These are phyloP conservation scores for Pangasius mekongensis DNA, from an alignment of 2,797 vertebrate genomes.

Conservation along the genomic window DNA sequence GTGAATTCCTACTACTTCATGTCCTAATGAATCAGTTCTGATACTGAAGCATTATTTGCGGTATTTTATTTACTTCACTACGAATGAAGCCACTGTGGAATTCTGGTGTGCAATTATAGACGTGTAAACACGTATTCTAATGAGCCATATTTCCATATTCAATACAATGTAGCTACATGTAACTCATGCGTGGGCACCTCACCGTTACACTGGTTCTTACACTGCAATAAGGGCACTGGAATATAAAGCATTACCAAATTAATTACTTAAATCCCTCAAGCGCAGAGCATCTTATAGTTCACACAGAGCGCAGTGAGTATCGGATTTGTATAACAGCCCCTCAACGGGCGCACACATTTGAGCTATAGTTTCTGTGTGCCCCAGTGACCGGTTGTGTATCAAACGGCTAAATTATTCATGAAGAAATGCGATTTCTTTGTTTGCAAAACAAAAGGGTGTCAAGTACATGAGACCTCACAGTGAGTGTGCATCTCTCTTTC, in stretches of 20 bases:
- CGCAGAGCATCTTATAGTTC: background rate
- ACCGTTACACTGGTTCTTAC: background rate
- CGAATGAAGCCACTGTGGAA: background rate
- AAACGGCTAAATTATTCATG: constrained; percentile 74
- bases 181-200: background rate
- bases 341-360: background rate
- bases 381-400: constrained; percentile 62
- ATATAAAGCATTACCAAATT: background rate
- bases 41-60: background rate
- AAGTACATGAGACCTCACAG: constrained; percentile 42
- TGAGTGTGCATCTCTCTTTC: background rate
- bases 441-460: constrained; percentile 58
- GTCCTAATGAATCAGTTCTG: background rate
- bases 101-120: background rate
- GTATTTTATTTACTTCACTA: background rate
- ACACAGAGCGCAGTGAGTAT: background rate
- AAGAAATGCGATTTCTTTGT: constrained; percentile 52
- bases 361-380: constrained; percentile 42
- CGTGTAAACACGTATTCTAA: background rate
- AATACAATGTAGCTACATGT: background rate
- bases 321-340: background rate
- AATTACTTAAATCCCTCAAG: background rate
- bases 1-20: background rate
- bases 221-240: background rate
- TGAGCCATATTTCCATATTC: background rate